Evolutionary conservation across 2,113 vertebrate genomes (phyloP).

Genomic region (Psittacus erithacus): DNA sequence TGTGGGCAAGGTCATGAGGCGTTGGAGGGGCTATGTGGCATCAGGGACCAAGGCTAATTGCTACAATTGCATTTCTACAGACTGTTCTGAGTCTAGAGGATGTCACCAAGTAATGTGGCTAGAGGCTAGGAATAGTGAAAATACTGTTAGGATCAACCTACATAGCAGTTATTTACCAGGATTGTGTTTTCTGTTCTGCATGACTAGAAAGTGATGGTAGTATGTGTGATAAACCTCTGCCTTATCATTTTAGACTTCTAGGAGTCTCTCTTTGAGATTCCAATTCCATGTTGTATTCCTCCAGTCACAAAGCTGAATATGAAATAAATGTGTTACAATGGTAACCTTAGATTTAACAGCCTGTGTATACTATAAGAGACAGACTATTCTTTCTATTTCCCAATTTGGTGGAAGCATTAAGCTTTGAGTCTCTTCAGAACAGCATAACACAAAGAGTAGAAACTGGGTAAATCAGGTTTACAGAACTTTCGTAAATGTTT

Average conservation of each 20-base stretch:
- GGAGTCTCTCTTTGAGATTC: background rate
- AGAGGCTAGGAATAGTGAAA: background rate
- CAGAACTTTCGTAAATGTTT: constrained; percentile 40
- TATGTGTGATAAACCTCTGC: background rate
- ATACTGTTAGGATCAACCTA: background rate
- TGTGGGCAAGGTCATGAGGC: background rate
- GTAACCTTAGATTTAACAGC: background rate
- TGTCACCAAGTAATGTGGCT: background rate
- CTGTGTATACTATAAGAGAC: background rate
- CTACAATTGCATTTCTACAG: background rate
- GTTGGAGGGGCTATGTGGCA: background rate
- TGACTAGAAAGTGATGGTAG: background rate
- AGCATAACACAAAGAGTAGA: background rate
- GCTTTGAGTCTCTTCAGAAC: background rate
- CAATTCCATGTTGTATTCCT: background rate
- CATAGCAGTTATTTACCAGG: background rate
- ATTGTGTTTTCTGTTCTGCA: background rate
- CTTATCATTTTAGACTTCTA: background rate
- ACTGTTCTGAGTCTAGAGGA: background rate
- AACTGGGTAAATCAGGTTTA: constrained; percentile 29
- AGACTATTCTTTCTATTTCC: background rate
- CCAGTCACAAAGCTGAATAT: background rate
- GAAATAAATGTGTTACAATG: background rate
- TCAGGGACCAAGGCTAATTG: background rate
- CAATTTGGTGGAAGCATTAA: background rate